These are phyloP conservation scores for Halictus rubicundus DNA, from an alignment of 1,140 invertebrate species.

Conservation along the genomic window DNA sequence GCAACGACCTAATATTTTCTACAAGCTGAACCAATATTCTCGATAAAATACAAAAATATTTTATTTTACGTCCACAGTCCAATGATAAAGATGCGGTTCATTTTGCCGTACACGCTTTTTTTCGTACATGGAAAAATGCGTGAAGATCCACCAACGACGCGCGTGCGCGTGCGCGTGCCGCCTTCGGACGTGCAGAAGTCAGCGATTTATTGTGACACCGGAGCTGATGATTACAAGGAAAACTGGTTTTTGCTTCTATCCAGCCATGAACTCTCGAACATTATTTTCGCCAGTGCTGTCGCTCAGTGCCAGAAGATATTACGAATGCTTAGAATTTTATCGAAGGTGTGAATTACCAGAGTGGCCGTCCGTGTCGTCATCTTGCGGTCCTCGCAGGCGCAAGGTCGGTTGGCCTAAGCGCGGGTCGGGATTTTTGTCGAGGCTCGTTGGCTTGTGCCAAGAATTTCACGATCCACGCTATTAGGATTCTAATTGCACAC, in stretches of 20 bases:
- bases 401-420: slow-evolving; percentile 51
- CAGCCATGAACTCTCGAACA: neutral
- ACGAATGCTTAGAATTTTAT: slow-evolving; percentile 55
- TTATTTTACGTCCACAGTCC: too few relatives aligned
- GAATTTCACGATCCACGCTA: slow-evolving; percentile 23
- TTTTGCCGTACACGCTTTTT: too few relatives aligned
- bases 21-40: too few relatives aligned
- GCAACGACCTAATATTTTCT: too few relatives aligned
- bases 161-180: too few relatives aligned
- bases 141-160: too few relatives aligned
- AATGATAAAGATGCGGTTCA: too few relatives aligned
- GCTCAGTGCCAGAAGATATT: neutral
- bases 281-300: neutral
- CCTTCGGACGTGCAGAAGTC: too few relatives aligned
- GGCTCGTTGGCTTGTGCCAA: slow-evolving; percentile 46
- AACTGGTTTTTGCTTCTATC: neutral
- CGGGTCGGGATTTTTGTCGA: slow-evolving; percentile 51
- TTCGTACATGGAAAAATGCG: too few relatives aligned
- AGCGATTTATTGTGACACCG: too few relatives aligned
- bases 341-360: slow-evolving; percentile 52
- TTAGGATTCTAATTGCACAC: slow-evolving; percentile 20
- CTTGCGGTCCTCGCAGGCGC: slow-evolving; percentile 25
- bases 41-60: too few relatives aligned
- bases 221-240: neutral
- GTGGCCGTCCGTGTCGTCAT: slow-evolving; percentile 38